Percentiles rank a stretch among this genome's conserved stretches.
phyloP scores from a whole-genome alignment of 2,888 invertebrate genomes.

The Scaptomyza reducta region DNA sequence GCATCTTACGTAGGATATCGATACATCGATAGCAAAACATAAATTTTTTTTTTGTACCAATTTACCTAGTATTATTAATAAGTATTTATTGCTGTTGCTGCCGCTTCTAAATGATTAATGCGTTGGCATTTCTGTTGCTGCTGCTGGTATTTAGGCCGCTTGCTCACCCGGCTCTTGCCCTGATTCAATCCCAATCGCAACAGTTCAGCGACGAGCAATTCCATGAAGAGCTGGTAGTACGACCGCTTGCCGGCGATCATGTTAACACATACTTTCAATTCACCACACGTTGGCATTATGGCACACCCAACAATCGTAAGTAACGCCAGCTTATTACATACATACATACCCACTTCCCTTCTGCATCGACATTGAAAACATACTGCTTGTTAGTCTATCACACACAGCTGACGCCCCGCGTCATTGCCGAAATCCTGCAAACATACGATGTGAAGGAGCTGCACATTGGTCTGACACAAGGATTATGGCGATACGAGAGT shows the following conservation, averaged over 20 bases:
- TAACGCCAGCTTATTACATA: conserved; percentile 41
- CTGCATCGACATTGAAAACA: background rate
- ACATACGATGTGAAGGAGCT: conserved; percentile 94
- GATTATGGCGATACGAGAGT: conserved; percentile 95
- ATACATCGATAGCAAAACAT: conserved; percentile 32
- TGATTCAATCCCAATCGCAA: conserved; percentile 22
- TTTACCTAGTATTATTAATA: conserved; percentile 36
- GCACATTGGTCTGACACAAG: conserved; percentile 95
- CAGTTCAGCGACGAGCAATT: conserved; percentile 87
- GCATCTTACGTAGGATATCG: background rate
- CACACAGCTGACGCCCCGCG: conserved; percentile 93
- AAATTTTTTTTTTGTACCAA: conserved; percentile 32
- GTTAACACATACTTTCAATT: conserved; percentile 96
- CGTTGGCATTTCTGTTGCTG: conserved; percentile 16
- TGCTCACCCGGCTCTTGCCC: background rate
- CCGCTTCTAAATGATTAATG: conserved; percentile 34
- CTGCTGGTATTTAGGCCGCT: conserved; percentile 15
- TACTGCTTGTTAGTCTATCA: conserved; percentile 87
- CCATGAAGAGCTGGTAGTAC: conserved; percentile 94
- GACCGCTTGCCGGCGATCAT: conserved; percentile 93
- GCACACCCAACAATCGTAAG: conserved; percentile 87
- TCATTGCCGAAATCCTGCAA: conserved; percentile 93
- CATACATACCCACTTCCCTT: background rate
- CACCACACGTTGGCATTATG: conserved; percentile 90
- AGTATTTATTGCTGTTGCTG: conserved; percentile 25